Evolutionary conservation across 2,113 vertebrate genomes (phyloP), one percentile per base, ranked within the genome.

Genomic region (Acanthisitta chloris): DNA sequence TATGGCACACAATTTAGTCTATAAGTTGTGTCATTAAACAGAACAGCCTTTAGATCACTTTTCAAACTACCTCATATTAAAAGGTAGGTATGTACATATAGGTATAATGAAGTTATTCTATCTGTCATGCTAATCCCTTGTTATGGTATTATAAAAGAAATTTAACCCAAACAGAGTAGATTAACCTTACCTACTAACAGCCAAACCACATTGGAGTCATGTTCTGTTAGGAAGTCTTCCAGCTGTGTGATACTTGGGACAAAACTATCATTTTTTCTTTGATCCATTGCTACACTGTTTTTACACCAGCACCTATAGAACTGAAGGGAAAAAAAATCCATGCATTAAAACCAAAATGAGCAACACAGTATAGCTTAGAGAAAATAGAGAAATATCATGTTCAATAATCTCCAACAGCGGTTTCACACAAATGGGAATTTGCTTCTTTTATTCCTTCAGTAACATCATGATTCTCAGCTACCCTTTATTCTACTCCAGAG

Each of bases 121-220:
- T 11, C 33, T 90, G 38, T n/a, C 46, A 34, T 4, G 26, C 14
- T 76, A 64, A 82, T 65, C 82, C 54, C 80, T 89, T 61, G 48
- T 59, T 59, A 82, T 0, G 8, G 17, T 24, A 70, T 61, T 25
- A 58, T 7, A 49, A 21, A 70, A 83, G 18, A 36, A 48, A 67
- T 34, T 73, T 18, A 92, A 58, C 26, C 36, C 87, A 76, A 85
- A 69, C 16, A 87, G 58, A 94, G 96, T 6, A 81, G n/a, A 90
- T 81, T 77, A 18, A 84, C 94, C 97, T 97, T 96, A 99, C 99
- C 99, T 94, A 99, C 99, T 73, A 99, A 98, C 15, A 99, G 98
- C 99, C 99, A 99, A 90, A 99, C 99, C 91, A 99, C 99, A 86
- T 99, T 99, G 31, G 99, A 99, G 97, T 99, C 98, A 86, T 99